phyloP scores from a whole-genome alignment of 2,888 invertebrate genomes.

The Nomada hirtipes region DNA sequence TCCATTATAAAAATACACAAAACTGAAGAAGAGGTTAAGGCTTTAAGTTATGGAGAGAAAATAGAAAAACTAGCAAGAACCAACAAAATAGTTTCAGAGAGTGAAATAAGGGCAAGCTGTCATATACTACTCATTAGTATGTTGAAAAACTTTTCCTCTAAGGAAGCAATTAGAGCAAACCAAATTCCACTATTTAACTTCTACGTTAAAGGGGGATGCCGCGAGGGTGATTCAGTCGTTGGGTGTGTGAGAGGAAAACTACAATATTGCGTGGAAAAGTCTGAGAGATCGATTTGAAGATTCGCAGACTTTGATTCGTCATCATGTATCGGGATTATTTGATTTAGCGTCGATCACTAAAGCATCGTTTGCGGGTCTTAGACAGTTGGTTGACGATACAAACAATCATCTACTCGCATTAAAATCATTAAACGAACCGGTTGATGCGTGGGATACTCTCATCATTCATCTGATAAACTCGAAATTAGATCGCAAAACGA shows the following conservation, averaged over 20 bases:
- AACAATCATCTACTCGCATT: not conserved
- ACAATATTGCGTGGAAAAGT: not conserved
- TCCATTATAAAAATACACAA: too few species aligned
- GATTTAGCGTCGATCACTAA: too few species aligned
- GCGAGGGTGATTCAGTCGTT: not conserved
- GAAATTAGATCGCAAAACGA: not conserved
- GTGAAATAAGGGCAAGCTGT: too few species aligned
- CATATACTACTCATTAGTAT: too few species aligned
- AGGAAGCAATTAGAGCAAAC: too few species aligned
- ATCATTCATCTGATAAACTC: not conserved
- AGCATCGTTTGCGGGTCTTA: not conserved
- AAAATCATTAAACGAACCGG: not conserved
- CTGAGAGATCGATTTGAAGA: not conserved
- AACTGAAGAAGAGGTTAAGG: too few species aligned
- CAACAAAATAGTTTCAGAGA: too few species aligned
- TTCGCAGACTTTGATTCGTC: not conserved
- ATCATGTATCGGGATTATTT: not conserved
- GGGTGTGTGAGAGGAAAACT: conserved; percentile 1
- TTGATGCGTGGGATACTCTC: not conserved
- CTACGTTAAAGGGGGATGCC: not conserved
- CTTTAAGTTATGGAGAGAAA: too few species aligned
- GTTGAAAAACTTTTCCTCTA: too few species aligned
- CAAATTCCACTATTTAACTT: too few species aligned
- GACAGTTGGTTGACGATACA: not conserved
- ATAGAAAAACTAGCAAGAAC: too few species aligned